phyloP scores from a whole-genome alignment of 2,113 vertebrate species.

The Mesoclemmys tuberculata region DNA sequence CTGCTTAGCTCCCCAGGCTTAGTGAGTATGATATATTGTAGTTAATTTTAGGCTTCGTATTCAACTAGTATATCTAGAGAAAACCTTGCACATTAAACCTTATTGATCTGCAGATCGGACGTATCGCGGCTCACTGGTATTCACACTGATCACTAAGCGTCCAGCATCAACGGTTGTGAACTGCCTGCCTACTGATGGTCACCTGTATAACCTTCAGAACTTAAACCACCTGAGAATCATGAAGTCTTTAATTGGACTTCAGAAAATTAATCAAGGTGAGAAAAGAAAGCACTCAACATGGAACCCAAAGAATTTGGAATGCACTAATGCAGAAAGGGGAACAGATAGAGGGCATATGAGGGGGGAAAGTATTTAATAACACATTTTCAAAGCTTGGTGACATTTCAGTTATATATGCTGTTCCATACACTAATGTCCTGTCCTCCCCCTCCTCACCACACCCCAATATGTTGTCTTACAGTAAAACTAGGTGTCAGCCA shows the following conservation, averaged over 20 bases:
- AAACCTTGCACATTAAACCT: too few species aligned
- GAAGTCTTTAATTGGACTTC: not conserved
- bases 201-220: not conserved
- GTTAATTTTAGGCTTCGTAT: too few species aligned
- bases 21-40: too few species aligned
- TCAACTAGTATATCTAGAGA: too few species aligned
- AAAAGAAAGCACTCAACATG: not conserved
- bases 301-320: not conserved
- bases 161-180: not conserved
- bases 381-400: not conserved
- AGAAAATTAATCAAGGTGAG: not conserved
- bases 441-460: not conserved
- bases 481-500: not conserved
- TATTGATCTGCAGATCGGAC: too few species aligned
- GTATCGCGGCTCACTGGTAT: too few species aligned
- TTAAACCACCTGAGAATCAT: not conserved
- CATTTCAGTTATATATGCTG: not conserved
- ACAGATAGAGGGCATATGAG: not conserved
- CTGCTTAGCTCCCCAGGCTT: too few species aligned
- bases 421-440: not conserved
- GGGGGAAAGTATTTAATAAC: not conserved
- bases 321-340: conserved; percentile 1
- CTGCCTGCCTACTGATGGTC: not conserved
- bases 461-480: not conserved
- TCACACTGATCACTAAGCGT: too few species aligned